Evolutionary conservation across 2,888 invertebrate species (phyloP), one percentile per base, ranked within the genome.

Genomic region (Adelognathus sp.): DNA sequence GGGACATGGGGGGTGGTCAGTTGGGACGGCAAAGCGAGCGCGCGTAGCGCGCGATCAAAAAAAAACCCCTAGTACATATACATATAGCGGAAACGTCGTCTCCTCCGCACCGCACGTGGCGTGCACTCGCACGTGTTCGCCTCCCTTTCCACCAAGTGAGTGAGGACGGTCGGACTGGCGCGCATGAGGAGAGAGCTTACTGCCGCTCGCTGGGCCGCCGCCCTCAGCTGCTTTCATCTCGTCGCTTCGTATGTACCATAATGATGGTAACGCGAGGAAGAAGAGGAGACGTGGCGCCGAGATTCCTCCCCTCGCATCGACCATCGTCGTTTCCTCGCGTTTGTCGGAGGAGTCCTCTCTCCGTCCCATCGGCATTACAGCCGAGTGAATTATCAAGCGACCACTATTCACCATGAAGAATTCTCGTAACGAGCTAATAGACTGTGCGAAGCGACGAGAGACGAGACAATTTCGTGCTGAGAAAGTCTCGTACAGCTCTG

Each of bases 221-320:
- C 54, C 41, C 70, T 58, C 70, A 58, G 63, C 64, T 64, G 64
- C 64, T 63, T 71, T 58, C 39, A 31, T 50, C 58, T 60, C 33
- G 33, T 31, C 36, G 50, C n/a, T 64, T 27, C 29, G 56, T 39
- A 41, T 5, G 44, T n/a, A n/a, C n/a, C n/a, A n/a, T 33, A 63
- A 70, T 39, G 75, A 69, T 56, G 16, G 33, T 21, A 33, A 64
- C 46, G 52, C 18, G 60, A 50, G n/a, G n/a, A n/a, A n/a, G 41
- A 66, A 52, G 50, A 71, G 33, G 66, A 67, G 52, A 72, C 66
- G 61, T 56, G 67, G 76, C 76, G 72, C 72, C 76, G 54, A 67
- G 72, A 76, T 76, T 76, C 60, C 41, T 58, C 41, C 50, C 39
- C 18, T 44, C 64, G 39, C 18, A 33, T 16, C 46, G 36, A n/a